Evolutionary conservation across 2,113 vertebrate species (phyloP), one percentile per base, ranked within the genome.

Genomic region (Thryonomys swinderianus): DNA sequence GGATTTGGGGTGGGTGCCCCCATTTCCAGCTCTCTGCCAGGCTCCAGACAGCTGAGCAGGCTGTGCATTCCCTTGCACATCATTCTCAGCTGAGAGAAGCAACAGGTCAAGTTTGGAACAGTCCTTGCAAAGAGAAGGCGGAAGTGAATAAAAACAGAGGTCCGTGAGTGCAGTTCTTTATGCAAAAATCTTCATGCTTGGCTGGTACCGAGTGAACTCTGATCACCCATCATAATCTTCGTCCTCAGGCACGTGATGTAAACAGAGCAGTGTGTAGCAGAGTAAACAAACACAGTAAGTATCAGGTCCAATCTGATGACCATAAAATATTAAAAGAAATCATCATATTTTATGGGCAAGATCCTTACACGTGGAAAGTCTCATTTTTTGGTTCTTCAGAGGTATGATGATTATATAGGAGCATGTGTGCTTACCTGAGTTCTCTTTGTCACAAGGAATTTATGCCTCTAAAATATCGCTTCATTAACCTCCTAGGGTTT

Each of bases 51-150:
- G 18, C n/a, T n/a, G 42, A 76, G 64, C 11, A 34, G 5, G 0
- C 7, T 13, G 18, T 3, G 7, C 51, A 34, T 86, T 78, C 21
- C 37, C 14, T 17, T 66, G 55, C 51, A 1, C 13, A 14, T 69
- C 51, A 64, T 3, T 57, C 11, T 16, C 16, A 57, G 61, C 73
- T 40, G 37, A 95, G 34, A 53, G n/a, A 88, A 78, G n/a, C 37
- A 45, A 67, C 57, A 42, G 30, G 78, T n/a, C 88, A 45, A 18
- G 74, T 95, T 95, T 71, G 71, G 53, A 79, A 93, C 73, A 34
- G n/a, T 42, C 12, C 57, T 84, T 87, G 51, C 5, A 0, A n/a
- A 66, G 34, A 84, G 45, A 30, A 17, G 11, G 61, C 13, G 55
- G 40, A 64, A 78, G n/a, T 37, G 45, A 71, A 32, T 90, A 40